phyloP scores from a whole-genome alignment of 2,797 vertebrate genomes.

The Gambelia wislizenii region DNA sequence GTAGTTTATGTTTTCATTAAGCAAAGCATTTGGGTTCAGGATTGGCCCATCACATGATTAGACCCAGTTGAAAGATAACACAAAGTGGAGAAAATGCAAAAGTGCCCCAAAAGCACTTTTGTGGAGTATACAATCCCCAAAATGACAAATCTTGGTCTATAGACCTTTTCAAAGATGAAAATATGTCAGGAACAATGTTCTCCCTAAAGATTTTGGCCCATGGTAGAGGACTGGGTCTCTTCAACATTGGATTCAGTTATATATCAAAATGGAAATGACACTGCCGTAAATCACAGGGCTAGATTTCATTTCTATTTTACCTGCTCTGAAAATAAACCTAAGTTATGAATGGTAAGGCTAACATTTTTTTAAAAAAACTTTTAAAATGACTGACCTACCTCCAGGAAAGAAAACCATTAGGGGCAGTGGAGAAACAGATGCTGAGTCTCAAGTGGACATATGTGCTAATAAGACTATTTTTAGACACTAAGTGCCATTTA shows the following conservation, averaged over 20 bases:
- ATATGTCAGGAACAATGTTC: background rate
- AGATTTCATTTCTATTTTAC: conserved; percentile 50
- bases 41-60: background rate
- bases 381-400: conserved; percentile 29
- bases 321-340: conserved; percentile 29
- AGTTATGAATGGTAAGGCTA: conserved; percentile 38
- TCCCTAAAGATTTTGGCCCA: background rate
- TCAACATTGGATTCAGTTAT: background rate
- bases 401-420: conserved; percentile 35
- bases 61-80: background rate
- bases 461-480: conserved; percentile 29
- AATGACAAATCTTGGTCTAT: background rate
- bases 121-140: background rate
- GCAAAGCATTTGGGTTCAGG: background rate
- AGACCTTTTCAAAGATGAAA: background rate
- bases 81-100: background rate
- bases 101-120: background rate
- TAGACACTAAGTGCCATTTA: conserved; percentile 34
- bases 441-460: conserved; percentile 9
- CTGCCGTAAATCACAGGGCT: background rate
- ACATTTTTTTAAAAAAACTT: conserved; percentile 26
- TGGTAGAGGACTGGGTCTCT: background rate
- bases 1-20: no score
- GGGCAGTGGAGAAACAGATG: conserved; percentile 46
- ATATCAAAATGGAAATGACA: conserved; percentile 37